Base-by-base conservation (phyloP, 1,140 invertebrate species). In the Physella acuta region DNA sequence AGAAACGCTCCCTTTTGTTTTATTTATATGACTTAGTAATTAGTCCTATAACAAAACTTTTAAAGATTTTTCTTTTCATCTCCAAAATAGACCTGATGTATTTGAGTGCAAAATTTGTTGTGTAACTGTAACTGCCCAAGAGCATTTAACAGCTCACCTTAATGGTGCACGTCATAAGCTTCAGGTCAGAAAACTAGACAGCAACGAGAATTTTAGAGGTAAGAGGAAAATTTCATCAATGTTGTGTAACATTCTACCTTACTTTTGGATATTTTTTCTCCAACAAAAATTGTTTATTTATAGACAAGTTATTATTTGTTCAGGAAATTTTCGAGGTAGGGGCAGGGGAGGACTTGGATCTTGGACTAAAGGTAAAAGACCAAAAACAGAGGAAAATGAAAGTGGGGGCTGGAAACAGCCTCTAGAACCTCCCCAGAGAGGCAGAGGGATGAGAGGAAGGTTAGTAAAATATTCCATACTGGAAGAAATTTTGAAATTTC, bases 81-180 rank as follows among this genome's bases (percentile, higher is more conserved):
- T 11, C 39, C 8, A 20, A 44, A 20, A 14, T 26, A 68, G 66
- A 20, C n/a, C 66, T 31, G 66, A 68, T 11, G 39, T 68, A 1
- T 68, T 60, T 68, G 66, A 68, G 56, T 68, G 66, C 36, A 68
- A 60, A 56, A 68, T 68, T 33, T 68, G 66, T 51, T 68, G 55
- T 49, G 66, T 68, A 37, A 60, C 56, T 1, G 66, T 68, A 3
- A 59, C 66, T 1, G 37, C 55, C 24, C 66, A 68, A 33, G 66
- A 68, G 31, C 36, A 49, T 24, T 33, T 68, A 17, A 68, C 56
- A n/a, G 66, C 66, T 20, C 66, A 68, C 37, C 56, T 68, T 26
- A 60, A 60, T 34, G 66, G 66, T 1, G 28, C 56, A 8, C n/a
- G 55, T 0, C 66, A 68, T 37, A 68, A 68, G 24, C 66, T 30